Percentiles rank a stretch among this genome's conserved stretches.
Evolutionary conservation across 1,140 invertebrate genomes (phyloP).

Genomic region (Octopus sinensis): DNA sequence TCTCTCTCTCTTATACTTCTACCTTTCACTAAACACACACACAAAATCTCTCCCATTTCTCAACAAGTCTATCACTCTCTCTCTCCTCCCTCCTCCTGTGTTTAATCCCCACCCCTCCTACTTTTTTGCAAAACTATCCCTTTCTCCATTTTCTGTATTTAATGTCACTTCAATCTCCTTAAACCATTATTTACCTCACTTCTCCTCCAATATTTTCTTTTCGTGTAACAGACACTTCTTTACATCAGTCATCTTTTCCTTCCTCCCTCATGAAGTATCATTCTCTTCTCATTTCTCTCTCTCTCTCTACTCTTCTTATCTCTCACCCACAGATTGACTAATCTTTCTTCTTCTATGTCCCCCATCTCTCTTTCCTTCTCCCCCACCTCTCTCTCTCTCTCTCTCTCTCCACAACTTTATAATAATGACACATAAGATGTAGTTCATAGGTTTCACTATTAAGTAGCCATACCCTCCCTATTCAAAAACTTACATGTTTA

Average conservation of each 20-base stretch:
- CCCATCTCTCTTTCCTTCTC: slow-evolving; percentile 10
- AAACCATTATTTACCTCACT: background rate
- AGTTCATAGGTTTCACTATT: background rate
- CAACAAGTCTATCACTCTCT: background rate
- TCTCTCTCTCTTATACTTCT: background rate
- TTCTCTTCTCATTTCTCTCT: too few species aligned
- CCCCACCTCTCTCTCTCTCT: background rate
- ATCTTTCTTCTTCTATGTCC: too few species aligned
- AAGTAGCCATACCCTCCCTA: background rate
- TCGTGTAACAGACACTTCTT: background rate
- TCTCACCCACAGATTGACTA: too few species aligned
- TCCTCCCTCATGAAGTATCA: background rate
- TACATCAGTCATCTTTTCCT: background rate
- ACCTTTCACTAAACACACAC: background rate
- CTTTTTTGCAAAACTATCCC: slow-evolving; percentile 12
- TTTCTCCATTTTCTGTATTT: background rate
- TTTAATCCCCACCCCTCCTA: slow-evolving; percentile 15
- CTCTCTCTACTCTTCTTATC: too few species aligned
- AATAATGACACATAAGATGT: background rate
- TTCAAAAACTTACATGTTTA: background rate
- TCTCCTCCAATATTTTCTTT: slow-evolving; percentile 16
- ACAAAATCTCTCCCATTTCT: slow-evolving; percentile 12
- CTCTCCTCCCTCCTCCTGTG: background rate
- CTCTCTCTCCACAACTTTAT: background rate
- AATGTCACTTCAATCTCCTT: too few species aligned